Base-by-base conservation (phyloP, 2,888 invertebrate genomes). In the Osedax fenrisi region DNA sequence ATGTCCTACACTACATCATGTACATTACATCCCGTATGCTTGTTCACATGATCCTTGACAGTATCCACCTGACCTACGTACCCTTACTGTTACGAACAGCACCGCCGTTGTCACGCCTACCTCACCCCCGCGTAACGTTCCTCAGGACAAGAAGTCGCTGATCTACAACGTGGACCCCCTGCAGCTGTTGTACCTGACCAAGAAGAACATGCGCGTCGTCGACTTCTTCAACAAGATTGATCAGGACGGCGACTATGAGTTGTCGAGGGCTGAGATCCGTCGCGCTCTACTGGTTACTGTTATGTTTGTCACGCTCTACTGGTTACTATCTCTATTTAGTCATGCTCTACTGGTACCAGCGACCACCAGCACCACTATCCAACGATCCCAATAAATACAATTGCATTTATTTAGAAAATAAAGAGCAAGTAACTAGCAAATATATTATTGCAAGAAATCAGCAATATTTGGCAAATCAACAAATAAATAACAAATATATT, bases 131-230 rank as follows among this genome's bases (percentile, higher is more conserved):
- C 41, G 41, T 41, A 5, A 41, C 41, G 41, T 17, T 17, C 41
- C 41, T 10, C 17, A 41, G 41, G 10, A 41, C 41, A 41, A 41
- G 41, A 10, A 5, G 5, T 17, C 41, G 41, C 41, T 41, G 5
- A 41, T 80, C 2, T 80, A 78, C 24, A 82, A 82, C 75, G 79
- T 81, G 13, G 82, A 82, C 76, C 82, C 82, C 3, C 75, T 82
- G 23, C 78, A 80, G 22, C 78, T 82, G 77, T 76, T 82, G 27
- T 81, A 80, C 75, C 75, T 80, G 59, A 77, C 82, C 73, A 82
- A 82, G 77, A 81, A 82, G 75, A 80, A 81, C 27, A 67, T 78
- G n/a, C 73, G 78, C 10, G 56, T 74, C 26, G 71, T 78, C 10
- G 78, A 78, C 68, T 27, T 78, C 75, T 77, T 78, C 73, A 41